Evolutionary conservation across 2,113 vertebrate genomes (phyloP).

Genomic region (Arizona elegans): DNA sequence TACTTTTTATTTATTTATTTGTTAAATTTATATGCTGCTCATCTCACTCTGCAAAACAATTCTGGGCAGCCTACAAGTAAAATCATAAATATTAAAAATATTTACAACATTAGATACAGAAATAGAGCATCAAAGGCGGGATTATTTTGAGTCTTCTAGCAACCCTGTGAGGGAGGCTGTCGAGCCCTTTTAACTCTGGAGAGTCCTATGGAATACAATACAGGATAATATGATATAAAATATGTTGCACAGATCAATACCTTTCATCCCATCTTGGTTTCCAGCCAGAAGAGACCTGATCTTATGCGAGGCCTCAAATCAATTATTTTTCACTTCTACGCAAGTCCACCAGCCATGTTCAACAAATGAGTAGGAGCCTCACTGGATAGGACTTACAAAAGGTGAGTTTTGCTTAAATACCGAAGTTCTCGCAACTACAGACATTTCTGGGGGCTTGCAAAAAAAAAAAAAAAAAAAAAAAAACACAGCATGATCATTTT

Average conservation of each 20-base stretch:
- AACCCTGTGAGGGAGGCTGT: not conserved
- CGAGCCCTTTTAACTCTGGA: not conserved
- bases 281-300: not conserved
- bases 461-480: not conserved
- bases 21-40: no score
- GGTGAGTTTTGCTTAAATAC: not conserved
- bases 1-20: no score
- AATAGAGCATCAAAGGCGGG: no score
- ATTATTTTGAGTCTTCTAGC: not conserved
- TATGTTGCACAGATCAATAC: not conserved
- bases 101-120: no score
- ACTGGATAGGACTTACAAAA: not conserved
- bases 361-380: not conserved
- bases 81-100: no score
- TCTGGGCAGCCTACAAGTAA: no score
- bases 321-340: not conserved
- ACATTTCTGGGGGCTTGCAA: not conserved
- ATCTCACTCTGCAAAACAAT: no score
- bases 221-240: not conserved
- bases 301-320: no score
- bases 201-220: slow-evolving; percentile 18
- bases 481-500: not conserved
- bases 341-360: not conserved
- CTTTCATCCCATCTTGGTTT: not conserved
- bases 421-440: not conserved